Conservation (phyloP, 2,888 invertebrate species). For the Julus scanicus region DNA sequence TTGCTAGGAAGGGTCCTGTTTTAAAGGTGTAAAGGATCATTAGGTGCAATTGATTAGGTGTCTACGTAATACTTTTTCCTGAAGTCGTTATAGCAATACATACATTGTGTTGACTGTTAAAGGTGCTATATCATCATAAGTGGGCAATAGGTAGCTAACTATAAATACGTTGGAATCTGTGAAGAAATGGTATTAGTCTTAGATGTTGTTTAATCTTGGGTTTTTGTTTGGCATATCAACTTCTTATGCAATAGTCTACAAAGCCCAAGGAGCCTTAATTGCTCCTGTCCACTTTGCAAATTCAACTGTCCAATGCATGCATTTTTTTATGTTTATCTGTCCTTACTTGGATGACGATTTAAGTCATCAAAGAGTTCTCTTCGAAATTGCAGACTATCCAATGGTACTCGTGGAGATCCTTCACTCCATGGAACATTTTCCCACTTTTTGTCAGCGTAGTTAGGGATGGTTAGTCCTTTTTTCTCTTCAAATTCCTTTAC, state of each 20-base stretch:
- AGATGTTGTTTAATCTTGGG: background rate
- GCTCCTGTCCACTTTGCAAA: no score
- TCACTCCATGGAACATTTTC: slow-evolving; percentile 39
- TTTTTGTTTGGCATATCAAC: no score
- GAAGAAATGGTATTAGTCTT: background rate
- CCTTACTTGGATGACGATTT: slow-evolving; percentile 44
- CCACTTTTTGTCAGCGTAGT: slow-evolving; percentile 50
- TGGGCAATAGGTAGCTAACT: background rate
- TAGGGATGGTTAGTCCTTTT: slow-evolving; percentile 44
- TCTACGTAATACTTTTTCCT: background rate
- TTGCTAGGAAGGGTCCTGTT: slow-evolving; percentile 47
- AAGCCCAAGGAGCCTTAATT: no score
- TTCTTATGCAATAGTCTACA: no score
- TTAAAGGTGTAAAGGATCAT: background rate
- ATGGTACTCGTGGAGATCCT: slow-evolving; percentile 41
- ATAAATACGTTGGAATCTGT: slow-evolving; percentile 46
- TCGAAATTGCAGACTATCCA: slow-evolving; percentile 38
- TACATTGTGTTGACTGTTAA: slow-evolving; percentile 50
- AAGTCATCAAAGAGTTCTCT: slow-evolving; percentile 52
- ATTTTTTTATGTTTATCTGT: background rate
- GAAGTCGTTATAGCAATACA: background rate
- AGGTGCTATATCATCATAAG: slow-evolving; percentile 46
- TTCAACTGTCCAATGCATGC: background rate
- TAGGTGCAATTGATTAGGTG: background rate
- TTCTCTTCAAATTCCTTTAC: slow-evolving; percentile 40